Evolutionary conservation across 2,113 vertebrate genomes (phyloP).

Genomic region (Acinonyx jubatus): DNA sequence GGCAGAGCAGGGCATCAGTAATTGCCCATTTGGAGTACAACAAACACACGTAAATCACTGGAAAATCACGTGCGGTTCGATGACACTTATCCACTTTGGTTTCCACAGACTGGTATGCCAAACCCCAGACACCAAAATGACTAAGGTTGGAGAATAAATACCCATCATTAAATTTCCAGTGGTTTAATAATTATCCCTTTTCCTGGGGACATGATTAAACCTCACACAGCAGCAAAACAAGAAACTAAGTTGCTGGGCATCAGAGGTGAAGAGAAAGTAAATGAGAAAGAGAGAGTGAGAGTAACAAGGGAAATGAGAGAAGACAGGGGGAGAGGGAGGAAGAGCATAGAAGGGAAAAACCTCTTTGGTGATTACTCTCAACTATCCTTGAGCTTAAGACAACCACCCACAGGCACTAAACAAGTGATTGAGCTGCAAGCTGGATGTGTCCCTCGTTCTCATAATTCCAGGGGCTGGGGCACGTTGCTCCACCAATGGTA

Average conservation of each 20-base stretch:
- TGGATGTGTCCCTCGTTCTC: background rate
- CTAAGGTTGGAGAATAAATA: slow-evolving; percentile 79
- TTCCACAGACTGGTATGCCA: slow-evolving; percentile 80
- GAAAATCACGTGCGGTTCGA: slow-evolving; percentile 77
- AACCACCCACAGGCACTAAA: background rate
- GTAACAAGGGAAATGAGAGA: background rate
- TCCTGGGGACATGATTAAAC: slow-evolving; percentile 84
- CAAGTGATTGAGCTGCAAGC: background rate
- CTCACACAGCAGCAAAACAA: slow-evolving; percentile 80
- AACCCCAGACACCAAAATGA: slow-evolving; percentile 82
- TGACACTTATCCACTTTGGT: slow-evolving; percentile 69
- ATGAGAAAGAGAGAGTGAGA: slow-evolving; percentile 46
- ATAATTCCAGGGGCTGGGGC: background rate
- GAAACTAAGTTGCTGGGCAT: slow-evolving; percentile 80
- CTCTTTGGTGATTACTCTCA: background rate
- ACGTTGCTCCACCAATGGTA: background rate
- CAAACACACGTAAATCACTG: slow-evolving; percentile 70
- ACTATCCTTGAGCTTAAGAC: background rate
- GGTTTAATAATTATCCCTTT: slow-evolving; percentile 86
- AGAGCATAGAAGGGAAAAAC: background rate
- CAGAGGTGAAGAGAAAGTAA: slow-evolving; percentile 74
- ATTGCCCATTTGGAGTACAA: slow-evolving; percentile 60
- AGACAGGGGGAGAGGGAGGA: background rate
- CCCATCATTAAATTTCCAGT: slow-evolving; percentile 84
- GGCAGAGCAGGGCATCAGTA: slow-evolving; percentile 58